Evolutionary conservation across 92 coral and sea anemone species (phyloP).

Genomic region (Muricea muricata): DNA sequence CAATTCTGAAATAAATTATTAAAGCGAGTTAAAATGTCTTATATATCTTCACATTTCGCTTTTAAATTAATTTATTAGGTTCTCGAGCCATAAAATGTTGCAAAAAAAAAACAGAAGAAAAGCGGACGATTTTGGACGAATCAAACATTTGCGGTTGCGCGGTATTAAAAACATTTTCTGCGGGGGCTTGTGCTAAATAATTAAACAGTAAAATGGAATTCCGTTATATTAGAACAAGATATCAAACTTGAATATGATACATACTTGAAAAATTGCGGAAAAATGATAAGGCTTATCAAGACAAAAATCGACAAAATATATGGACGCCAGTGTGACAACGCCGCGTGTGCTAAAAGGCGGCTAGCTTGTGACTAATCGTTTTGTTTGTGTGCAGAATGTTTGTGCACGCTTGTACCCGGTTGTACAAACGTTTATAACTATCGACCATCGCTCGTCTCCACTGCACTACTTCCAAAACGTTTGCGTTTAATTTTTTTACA

Average conservation of each 20-base stretch:
- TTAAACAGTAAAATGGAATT: constrained; percentile 31
- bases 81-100: neutral
- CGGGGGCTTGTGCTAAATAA: constrained; percentile 30
- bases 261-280: neutral
- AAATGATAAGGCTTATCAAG: constrained; percentile 16
- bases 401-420: neutral
- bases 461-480: no score
- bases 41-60: neutral
- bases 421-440: neutral
- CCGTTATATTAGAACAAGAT: neutral
- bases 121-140: no score
- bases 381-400: neutral
- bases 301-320: neutral
- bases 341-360: neutral
- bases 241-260: constrained; percentile 5
- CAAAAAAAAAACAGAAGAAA: no score
- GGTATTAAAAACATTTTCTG: constrained; percentile 19
- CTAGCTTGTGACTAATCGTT: neutral
- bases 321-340: neutral
- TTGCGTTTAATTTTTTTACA: no score
- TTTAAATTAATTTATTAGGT: neutral
- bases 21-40: neutral
- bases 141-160: neutral
- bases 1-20: neutral
- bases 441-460: no score